Evolutionary conservation across 2,113 vertebrate genomes (phyloP).

Genomic region (Lophius piscatorius): DNA sequence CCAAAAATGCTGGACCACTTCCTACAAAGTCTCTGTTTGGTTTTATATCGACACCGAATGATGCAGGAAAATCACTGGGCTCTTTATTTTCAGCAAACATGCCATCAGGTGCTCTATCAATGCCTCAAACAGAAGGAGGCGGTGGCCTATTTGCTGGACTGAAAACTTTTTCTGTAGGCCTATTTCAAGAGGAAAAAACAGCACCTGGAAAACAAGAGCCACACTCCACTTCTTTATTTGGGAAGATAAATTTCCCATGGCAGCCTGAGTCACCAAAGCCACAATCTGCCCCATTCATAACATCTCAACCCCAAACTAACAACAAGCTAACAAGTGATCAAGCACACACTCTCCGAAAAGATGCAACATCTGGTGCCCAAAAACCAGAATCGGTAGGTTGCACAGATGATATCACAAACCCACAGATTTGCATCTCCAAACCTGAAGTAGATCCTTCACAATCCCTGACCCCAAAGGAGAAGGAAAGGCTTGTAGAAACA

Average conservation of each 20-base stretch:
- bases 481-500: constrained; percentile 69
- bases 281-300: constrained; percentile 61
- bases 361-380: constrained; percentile 50
- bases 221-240: constrained; percentile 79
- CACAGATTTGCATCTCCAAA: constrained; percentile 70
- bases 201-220: constrained; percentile 66
- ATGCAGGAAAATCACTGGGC: constrained; percentile 82
- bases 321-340: constrained; percentile 44
- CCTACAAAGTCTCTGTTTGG: constrained; percentile 75
- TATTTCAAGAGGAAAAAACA: constrained; percentile 87
- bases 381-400: constrained; percentile 66
- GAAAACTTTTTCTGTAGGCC: constrained; percentile 85
- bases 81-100: constrained; percentile 85
- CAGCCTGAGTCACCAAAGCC: constrained; percentile 72
- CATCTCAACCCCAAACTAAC: constrained; percentile 74
- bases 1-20: constrained; percentile 51
- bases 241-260: constrained; percentile 85
- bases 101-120: constrained; percentile 60
- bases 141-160: constrained; percentile 85
- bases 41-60: constrained; percentile 80
- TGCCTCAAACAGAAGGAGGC: constrained; percentile 66
- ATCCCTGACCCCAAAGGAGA: constrained; percentile 69
- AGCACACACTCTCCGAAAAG: constrained; percentile 49
- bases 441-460: constrained; percentile 69
- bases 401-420: constrained; percentile 52